A percentile compares a stretch with the other conserved stretches of the same genome.
These are phyloP conservation scores for Nyctibius grandis DNA, from an alignment of 2,797 vertebrate genomes.

Conservation along the genomic window DNA sequence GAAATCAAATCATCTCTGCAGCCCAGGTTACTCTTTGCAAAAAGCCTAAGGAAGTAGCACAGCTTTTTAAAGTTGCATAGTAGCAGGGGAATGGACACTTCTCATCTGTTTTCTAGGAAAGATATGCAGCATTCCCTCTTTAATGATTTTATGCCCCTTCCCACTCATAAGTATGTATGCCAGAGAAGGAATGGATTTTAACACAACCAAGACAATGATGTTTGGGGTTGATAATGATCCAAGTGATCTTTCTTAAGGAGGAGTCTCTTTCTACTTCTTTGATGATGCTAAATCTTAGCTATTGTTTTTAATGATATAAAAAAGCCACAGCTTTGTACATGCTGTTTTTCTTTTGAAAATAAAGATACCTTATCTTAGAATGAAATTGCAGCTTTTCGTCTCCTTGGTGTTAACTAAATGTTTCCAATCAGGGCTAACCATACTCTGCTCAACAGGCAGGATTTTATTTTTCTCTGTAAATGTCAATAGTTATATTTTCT, in stretches of 20 bases:
- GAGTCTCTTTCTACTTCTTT: neutral
- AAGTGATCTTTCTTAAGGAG: neutral
- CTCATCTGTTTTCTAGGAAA: neutral
- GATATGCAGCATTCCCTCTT: neutral
- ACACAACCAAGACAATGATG: neutral
- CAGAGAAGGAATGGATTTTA: neutral
- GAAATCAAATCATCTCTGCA: neutral
- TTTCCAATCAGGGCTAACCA: neutral
- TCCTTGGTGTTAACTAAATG: neutral
- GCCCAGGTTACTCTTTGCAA: neutral
- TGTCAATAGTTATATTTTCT: neutral
- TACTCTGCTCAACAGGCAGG: neutral
- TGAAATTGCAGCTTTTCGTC: neutral
- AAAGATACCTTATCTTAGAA: slow-evolving; percentile 8
- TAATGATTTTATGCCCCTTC: neutral
- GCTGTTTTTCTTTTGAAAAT: neutral
- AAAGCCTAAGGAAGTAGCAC: neutral
- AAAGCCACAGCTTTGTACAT: neutral
- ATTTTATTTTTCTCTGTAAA: neutral
- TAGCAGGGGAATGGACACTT: neutral
- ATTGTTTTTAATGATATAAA: slow-evolving; percentile 10
- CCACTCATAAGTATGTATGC: neutral
- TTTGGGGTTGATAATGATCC: neutral
- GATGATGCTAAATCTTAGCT: neutral
- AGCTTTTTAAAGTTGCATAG: neutral